Base-by-base conservation (phyloP, 2,113 vertebrate species). In the Heliornis fulica region DNA sequence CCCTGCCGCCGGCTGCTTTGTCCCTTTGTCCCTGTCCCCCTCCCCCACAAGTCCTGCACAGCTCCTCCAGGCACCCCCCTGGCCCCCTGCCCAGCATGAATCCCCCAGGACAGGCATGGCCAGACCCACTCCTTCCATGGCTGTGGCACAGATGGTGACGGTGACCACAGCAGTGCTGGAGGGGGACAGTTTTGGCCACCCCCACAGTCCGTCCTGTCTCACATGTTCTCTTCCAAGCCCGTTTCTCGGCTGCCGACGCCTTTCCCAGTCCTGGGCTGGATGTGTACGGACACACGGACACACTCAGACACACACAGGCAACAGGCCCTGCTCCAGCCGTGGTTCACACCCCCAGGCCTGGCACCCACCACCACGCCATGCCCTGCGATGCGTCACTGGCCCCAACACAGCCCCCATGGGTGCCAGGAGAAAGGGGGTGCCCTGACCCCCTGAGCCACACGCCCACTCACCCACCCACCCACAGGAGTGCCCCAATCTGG, bases 261-360 rank as follows among this genome's bases (percentile, higher is more conserved):
- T 70, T 89, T 80, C 50, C 45, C 45, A 45, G n/a, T n/a, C n/a
- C n/a, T n/a, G n/a, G n/a, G n/a, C n/a, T n/a, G n/a, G n/a, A n/a
- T n/a, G n/a, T 50, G 81, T 54, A 22, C 65, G 1, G 31, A n/a
- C 26, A 43, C 63, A 36, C 2, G 2, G 61, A 31, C 45, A 53
- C 48, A 2, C 57, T 14, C 48, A 14, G 26, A 11, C 46, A 9
- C 66, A 26, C 9, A 46, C 5, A 5, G 76, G 13, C 32, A 2
- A 8, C 60, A 12, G 41, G 21, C 90, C 76, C 63, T 2, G 9
- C 76, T 57, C 51, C 56, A 9, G 0, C 3, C 5, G 59, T 5
- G 32, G 3, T 21, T 57, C 0, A 1, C 22, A 46, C 56, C 13
- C 56, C 61, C 0, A 0, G 18, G n/a, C 38, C 38, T 4, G 3